Evolutionary conservation across 1,140 invertebrate genomes (phyloP).

Genomic region (Saccostrea cuccullata): DNA sequence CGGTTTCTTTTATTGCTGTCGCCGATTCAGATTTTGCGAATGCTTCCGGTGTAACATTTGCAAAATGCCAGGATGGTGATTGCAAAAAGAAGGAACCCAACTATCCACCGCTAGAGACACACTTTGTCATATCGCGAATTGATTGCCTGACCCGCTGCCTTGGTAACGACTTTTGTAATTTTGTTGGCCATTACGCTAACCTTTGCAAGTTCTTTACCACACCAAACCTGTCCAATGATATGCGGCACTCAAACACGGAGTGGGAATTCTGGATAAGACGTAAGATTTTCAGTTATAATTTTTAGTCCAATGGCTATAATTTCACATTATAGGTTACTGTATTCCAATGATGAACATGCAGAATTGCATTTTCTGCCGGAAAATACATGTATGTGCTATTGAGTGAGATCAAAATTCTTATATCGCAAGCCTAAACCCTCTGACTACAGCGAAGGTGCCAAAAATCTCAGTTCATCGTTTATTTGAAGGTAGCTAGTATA

Average conservation of each 20-base stretch:
- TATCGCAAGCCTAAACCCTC: too few relatives aligned
- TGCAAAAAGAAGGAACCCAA: background rate
- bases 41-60: background rate
- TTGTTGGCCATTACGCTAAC: background rate
- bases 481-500: too few relatives aligned
- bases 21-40: background rate
- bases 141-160: background rate
- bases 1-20: background rate
- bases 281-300: background rate
- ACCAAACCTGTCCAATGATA: background rate
- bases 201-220: background rate
- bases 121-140: background rate
- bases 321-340: too few relatives aligned
- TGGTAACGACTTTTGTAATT: background rate
- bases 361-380: too few relatives aligned
- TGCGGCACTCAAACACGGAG: background rate
- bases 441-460: too few relatives aligned
- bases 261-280: slow-evolving; percentile 11
- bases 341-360: too few relatives aligned
- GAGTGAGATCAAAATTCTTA: too few relatives aligned
- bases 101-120: background rate
- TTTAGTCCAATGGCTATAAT: too few relatives aligned
- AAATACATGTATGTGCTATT: too few relatives aligned
- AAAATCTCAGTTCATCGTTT: too few relatives aligned
- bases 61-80: background rate